Base-by-base conservation (phyloP, 2,888 invertebrate species). In the Drosophila paramelanica region DNA sequence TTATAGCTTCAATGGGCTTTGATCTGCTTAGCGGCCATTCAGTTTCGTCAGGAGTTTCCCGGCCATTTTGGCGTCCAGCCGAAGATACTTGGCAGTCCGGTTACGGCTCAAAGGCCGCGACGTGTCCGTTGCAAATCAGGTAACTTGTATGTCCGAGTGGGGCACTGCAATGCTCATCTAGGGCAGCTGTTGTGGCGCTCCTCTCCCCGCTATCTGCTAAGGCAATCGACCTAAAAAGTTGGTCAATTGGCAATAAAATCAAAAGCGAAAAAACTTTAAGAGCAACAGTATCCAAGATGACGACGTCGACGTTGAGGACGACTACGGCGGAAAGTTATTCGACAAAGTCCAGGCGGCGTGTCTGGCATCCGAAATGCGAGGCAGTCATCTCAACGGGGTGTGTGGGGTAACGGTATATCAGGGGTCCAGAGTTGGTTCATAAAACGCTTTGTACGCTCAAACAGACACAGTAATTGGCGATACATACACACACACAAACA, bases 381-480 rank as follows among this genome's bases (percentile, higher is more conserved):
- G 49, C 47, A 60, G 70, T 58, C 73, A 56, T 25, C 42, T 41
- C 42, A 42, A 47, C 17, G 33, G 58, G 20, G 25, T 17, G 39
- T n/a, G 50, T 36, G 7, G 31, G n/a, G 25, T n/a, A 20, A 20
- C 39, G 53, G 76, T 55, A 61, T 50, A 61, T 71, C 64, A 62
- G 59, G 60, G 55, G 67, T 58, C 13, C 41, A 36, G 67, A 81
- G 89, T 88, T 88, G 89, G 86, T 88, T 89, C 81, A 83, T 89
- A 87, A 83, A 87, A 83, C 89, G 83, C 83, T 83, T 85, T 85
- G 88, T 82, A 88, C 88, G 89, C 85, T 85, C 85, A 85, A 85
- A 88, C 88, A 89, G 89, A 88, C 89, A 85, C 89, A 86, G 90
- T 85, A 85, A 85, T 89, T 85, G 89, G 83, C 88, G 89, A 82